Evolutionary conservation across 2,888 invertebrate genomes (phyloP), one percentile per base, ranked within the genome.

Genomic region (Toxonevra muliebris): DNA sequence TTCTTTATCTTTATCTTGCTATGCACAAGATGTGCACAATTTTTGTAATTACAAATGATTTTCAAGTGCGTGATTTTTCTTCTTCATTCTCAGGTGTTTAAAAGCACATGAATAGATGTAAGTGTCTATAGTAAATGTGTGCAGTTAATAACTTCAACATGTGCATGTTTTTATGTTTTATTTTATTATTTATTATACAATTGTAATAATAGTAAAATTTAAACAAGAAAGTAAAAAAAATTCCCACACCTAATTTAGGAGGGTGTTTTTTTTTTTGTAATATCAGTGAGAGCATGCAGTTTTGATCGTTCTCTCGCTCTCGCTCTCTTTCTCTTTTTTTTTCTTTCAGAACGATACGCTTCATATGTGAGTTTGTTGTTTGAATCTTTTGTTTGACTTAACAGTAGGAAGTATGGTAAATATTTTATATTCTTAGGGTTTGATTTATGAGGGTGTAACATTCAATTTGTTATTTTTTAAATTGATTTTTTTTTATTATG

Each of bases 331-430:
- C 15, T 48, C 50, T 8, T 4, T 48, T 7, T 48, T 7, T 19
- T 55, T n/a, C 9, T 55, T 19, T 12, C 11, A 55, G 20, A 55
- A 13, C 8, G 30, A 45, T 52, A n/a, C 20, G 12, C 30, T 11
- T 8, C 40, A 40, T 11, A 1, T 30, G n/a, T 60, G 61, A 50
- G 69, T 70, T 69, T 57, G 68, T 59, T 42, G 68, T 65, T 65
- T 69, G 62, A 69, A 58, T 73, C 69, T 73, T 73, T 73, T 68
- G 70, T 70, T 65, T 55, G n/a, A 12, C 1, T 15, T 30, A n/a
- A 20, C 15, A n/a, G 30, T 30, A 30, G 30, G 30, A 30, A 30
- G 30, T 30, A 30, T 30, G 30, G 30, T 30, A 30, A 30, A 30
- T 30, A 30, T 30, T 30, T 30, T 30, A 2, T 30, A 4, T 30